Conservation (phyloP, 2,888 invertebrate genomes). For the Conus canariensis region DNA sequence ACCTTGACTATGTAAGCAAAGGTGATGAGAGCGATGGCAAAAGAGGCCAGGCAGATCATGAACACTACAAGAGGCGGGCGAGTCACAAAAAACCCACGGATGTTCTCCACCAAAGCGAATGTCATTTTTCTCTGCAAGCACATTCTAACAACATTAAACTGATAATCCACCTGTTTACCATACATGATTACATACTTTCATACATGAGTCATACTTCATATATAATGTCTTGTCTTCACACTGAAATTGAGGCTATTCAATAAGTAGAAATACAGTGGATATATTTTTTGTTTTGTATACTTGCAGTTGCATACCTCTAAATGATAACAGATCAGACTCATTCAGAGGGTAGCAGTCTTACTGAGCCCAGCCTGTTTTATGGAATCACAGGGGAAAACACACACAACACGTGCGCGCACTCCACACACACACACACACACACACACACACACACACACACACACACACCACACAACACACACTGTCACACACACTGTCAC, state of each 20-base stretch:
- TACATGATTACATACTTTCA: neutral
- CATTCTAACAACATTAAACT: neutral
- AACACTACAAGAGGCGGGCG: constrained; percentile 78
- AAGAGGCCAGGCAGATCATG: constrained; percentile 76
- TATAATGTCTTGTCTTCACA: neutral
- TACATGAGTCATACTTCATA: no score
- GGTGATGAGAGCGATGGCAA: constrained; percentile 76
- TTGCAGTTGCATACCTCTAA: no score
- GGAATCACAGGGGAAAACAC: no score
- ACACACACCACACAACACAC: no score
- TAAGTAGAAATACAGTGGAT: neutral
- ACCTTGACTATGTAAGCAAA: constrained; percentile 76
- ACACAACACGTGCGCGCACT: no score
- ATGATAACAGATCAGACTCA: neutral
- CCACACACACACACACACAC: no score
- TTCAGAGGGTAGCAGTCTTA: no score
- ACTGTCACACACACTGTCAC: no score
- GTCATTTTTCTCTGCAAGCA: constrained; percentile 50
- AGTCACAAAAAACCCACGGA: constrained; percentile 73
- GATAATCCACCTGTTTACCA: no score
- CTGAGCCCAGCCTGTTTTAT: no score
- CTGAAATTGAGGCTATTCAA: neutral
- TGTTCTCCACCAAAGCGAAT: constrained; percentile 71
- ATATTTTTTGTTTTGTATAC: neutral
- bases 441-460: no score